Evolutionary conservation across 1,140 invertebrate genomes (phyloP), one percentile per base, ranked within the genome.

Genomic region (Cherax quadricarinatus): DNA sequence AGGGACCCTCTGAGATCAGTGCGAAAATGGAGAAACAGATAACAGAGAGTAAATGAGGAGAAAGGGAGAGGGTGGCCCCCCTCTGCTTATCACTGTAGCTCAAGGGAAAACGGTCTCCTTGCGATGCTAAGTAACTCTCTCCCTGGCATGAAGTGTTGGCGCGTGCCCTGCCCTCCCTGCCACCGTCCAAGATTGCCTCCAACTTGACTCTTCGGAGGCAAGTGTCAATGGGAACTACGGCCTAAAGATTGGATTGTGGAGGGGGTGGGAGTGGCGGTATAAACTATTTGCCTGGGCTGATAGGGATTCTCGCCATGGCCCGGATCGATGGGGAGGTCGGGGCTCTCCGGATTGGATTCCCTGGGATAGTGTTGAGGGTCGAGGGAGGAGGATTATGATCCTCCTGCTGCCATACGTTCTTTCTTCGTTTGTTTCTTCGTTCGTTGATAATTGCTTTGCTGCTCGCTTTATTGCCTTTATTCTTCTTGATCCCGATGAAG

Each of bases 121-220:
- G 90, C 84, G 90, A 91, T 91, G 84, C 84, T 91, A 91, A 91
- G 90, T 91, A 91, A 91, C 84, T 30, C 70, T 70, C 49, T 80
- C 85, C 75, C 24, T 91, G 90, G 90, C 90, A 84, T 91, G 86
- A 91, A 91, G 75, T 85, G 83, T 75, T 49, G 60, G 90, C 90
- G 90, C 90, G 90, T 91, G 90, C 90, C 87, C 79, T 48, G 78
- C 84, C 90, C 62, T 16, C 90, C 70, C 60, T 62, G 60, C 90
- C 84, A 41, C 73, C 73, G 30, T 41, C 41, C 75, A 48, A 80
- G 84, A 86, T 91, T 86, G 83, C n/a, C 60, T 80, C 90, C 18
- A 75, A 51, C 84, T 62, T 51, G 53, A 57, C 73, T 80, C 30
- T 66, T 86, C 49, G 66, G 48, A 66, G 66, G 66, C 49, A 41